Percentiles rank a stretch among this genome's conserved stretches.
Conservation (phyloP, 2,888 invertebrate species). For the Alsophila aescularia region DNA sequence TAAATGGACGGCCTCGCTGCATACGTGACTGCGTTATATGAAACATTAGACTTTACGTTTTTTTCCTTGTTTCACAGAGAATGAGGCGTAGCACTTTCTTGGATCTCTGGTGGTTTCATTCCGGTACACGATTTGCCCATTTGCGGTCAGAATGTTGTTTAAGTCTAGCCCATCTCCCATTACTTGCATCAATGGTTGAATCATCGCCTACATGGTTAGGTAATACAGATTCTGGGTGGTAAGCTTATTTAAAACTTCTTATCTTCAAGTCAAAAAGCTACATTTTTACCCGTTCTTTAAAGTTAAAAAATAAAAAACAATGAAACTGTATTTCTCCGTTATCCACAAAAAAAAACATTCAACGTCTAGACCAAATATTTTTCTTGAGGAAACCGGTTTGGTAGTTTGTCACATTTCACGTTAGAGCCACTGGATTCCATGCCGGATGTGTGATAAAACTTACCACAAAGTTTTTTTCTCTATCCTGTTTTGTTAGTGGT, state of each 20-base stretch:
- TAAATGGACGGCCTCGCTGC: conserved; percentile 67
- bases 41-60: conserved; percentile 42
- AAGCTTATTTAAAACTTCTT: too few species aligned
- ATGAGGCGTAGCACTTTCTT: conserved; percentile 2
- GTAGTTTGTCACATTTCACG: conserved; percentile 12
- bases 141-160: conserved; percentile 11
- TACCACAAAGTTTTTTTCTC: background rate
- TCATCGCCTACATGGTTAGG: background rate
- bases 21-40: conserved; percentile 64
- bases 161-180: conserved; percentile 1
- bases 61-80: conserved; percentile 28
- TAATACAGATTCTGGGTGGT: background rate
- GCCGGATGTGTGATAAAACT: background rate
- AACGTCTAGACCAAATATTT: too few species aligned
- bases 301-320: too few species aligned
- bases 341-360: too few species aligned
- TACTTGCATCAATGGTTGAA: background rate
- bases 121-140: conserved; percentile 15
- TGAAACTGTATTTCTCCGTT: too few species aligned
- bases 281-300: too few species aligned
- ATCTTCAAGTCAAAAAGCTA: background rate
- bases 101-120: conserved; percentile 12
- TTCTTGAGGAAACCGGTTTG: conserved; percentile 10
- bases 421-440: background rate
- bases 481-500: conserved; percentile 32